Evolutionary conservation across 1,140 invertebrate genomes (phyloP), one percentile per base, ranked within the genome.

Genomic region (Zaprionus ghesquierei): DNA sequence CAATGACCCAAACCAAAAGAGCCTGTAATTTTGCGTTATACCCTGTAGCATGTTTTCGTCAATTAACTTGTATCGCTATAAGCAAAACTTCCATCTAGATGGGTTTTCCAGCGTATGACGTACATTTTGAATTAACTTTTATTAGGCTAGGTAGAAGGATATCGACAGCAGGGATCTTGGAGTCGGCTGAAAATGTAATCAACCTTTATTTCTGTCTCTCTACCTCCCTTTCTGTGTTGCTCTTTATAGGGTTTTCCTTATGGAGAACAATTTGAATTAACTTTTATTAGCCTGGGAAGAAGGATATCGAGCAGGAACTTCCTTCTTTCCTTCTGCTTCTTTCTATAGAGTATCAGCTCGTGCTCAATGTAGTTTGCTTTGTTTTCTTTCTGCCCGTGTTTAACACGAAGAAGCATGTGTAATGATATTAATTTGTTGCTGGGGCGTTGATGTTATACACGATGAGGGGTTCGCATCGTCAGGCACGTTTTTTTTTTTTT

Each of bases 361-460:
- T 51, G 46, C 13, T 35, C 10, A 6, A 35, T 10, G 13, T 0
- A 15, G 15, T 22, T 25, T 33, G 13, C 12, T 27, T 22, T 25
- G 2, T 53, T 10, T 35, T 53, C 5, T 20, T 53, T 53, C 31
- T 46, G 20, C 27, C 33, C 22, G 50, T 51, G 49, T 61, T 69
- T 56, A 50, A 61, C 49, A 73, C 59, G 29, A 58, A 33, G 54
- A 33, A 27, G 46, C 54, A 49, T 29, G 31, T 56, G 70, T 69
- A 64, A 73, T 85, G 56, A 80, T 80, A 73, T 87, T 87, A 72
- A 86, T 86, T 86, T 75, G 77, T 53, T 61, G 46, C 49, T 54
- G 29, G 70, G 65, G 64, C 70, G 63, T 66, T 68, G 13, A 59
- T 72, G 69, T 54, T 60, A 68, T 60, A 55, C 56, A 55, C 55